phyloP scores from a whole-genome alignment of 2,888 invertebrate genomes.

The Troides aeacus region DNA sequence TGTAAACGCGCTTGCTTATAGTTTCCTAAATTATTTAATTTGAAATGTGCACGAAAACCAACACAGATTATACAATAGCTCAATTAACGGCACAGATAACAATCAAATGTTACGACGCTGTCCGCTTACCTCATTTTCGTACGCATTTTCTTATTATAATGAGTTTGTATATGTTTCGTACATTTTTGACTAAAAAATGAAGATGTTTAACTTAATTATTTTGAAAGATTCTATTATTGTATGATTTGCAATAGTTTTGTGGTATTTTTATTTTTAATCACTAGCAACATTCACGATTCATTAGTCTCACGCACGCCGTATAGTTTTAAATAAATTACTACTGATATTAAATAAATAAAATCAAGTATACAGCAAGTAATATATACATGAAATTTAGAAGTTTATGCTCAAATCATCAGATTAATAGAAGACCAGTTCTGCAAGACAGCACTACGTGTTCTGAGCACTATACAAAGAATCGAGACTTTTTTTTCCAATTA shows the following conservation, averaged over 20 bases:
- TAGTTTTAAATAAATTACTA: too few species aligned
- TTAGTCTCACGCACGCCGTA: too few species aligned
- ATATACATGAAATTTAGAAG: background rate
- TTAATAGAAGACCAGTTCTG: background rate
- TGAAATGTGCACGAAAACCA: slow-evolving; percentile 10
- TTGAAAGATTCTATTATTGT: background rate
- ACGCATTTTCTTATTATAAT: slow-evolving; percentile 3
- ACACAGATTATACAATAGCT: slow-evolving; percentile 21
- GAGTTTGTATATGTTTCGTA: background rate
- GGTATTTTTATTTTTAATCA: too few species aligned
- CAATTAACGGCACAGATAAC: slow-evolving; percentile 24
- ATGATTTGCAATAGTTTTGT: background rate
- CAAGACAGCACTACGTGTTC: background rate
- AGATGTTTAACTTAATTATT: background rate
- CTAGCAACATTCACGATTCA: too few species aligned
- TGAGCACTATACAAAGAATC: background rate
- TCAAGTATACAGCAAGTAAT: background rate
- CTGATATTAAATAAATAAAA: too few species aligned
- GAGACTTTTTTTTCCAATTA: background rate
- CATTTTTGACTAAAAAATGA: slow-evolving; percentile 1
- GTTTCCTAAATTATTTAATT: background rate
- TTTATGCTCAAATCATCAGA: background rate
- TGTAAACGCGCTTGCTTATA: background rate
- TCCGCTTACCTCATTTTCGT: slow-evolving; percentile 15
- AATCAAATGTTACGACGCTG: slow-evolving; percentile 20